Evolutionary conservation across 1,140 invertebrate species (phyloP).

Genomic region (Phortica variegata): DNA sequence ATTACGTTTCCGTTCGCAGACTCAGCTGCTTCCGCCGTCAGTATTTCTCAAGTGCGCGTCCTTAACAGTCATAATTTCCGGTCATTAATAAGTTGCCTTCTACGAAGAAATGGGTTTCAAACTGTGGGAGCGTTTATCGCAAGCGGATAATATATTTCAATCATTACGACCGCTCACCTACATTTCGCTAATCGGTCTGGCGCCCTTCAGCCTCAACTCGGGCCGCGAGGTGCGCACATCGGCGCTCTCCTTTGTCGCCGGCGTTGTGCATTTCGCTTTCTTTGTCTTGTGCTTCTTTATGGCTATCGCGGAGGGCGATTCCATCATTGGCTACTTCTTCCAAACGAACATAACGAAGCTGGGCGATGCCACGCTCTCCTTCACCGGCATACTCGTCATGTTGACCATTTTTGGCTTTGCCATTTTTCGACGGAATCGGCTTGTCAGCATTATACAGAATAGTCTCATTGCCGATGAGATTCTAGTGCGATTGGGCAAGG

Average conservation of each 20-base stretch:
- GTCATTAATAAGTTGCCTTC: not conserved
- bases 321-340: conserved; percentile 53
- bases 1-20: no score
- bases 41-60: conserved; percentile 23
- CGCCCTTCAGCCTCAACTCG: conserved; percentile 41
- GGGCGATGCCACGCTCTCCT: conserved; percentile 38
- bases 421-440: conserved; percentile 38
- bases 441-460: conserved; percentile 45
- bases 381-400: conserved; percentile 51
- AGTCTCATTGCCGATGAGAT: conserved; percentile 47
- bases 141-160: conserved; percentile 52
- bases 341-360: conserved; percentile 50
- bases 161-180: conserved; percentile 42
- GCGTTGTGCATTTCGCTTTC: conserved; percentile 46
- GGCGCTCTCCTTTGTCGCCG: conserved; percentile 35
- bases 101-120: conserved; percentile 33
- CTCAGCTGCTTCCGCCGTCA: conserved; percentile 24
- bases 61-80: conserved; percentile 19
- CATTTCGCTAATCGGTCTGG: conserved; percentile 45
- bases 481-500: conserved; percentile 45
- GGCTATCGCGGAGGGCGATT: conserved; percentile 38
- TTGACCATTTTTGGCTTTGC: conserved; percentile 46
- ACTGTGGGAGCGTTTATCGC: conserved; percentile 40
- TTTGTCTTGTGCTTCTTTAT: conserved; percentile 43
- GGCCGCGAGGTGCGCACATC: conserved; percentile 47